Conservation (phyloP, 2,888 invertebrate genomes). For the Drosophila mulleri region DNA sequence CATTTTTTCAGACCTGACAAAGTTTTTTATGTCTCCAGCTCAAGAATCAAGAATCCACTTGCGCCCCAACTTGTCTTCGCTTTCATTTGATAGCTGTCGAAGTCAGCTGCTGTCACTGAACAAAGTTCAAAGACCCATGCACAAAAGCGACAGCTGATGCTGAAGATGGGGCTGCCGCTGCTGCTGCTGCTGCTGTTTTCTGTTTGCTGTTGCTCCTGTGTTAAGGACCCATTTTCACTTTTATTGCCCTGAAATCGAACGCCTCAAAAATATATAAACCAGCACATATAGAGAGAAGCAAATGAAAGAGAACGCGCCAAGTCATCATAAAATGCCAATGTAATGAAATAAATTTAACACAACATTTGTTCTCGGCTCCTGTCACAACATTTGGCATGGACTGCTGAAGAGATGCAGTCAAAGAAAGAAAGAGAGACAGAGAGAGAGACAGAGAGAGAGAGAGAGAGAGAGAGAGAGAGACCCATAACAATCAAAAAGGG, state of each 20-base stretch:
- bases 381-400: slow-evolving; percentile 57
- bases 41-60: slow-evolving; percentile 3
- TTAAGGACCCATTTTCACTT: slow-evolving; percentile 68
- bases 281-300: slow-evolving; percentile 38
- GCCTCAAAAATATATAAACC: slow-evolving; percentile 56
- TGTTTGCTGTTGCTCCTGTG: slow-evolving; percentile 44
- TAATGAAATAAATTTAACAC: slow-evolving; percentile 75
- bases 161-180: slow-evolving; percentile 21
- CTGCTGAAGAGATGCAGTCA: not conserved
- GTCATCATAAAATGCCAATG: slow-evolving; percentile 73
- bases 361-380: slow-evolving; percentile 67
- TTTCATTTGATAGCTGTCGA: slow-evolving; percentile 41
- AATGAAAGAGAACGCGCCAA: slow-evolving; percentile 57
- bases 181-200: not conserved
- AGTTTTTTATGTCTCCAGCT: not conserved
- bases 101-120: slow-evolving; percentile 45
- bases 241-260: slow-evolving; percentile 66
- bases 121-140: slow-evolving; percentile 60
- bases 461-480: not conserved
- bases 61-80: slow-evolving; percentile 20
- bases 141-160: slow-evolving; percentile 55
- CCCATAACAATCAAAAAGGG: slow-evolving; percentile 69
- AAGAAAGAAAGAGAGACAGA: too few species aligned
- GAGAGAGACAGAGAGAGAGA: not conserved
- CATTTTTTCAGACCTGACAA: slow-evolving; percentile 1